Conservation (phyloP, 2,888 invertebrate genomes). For the Mythimna pallens region DNA sequence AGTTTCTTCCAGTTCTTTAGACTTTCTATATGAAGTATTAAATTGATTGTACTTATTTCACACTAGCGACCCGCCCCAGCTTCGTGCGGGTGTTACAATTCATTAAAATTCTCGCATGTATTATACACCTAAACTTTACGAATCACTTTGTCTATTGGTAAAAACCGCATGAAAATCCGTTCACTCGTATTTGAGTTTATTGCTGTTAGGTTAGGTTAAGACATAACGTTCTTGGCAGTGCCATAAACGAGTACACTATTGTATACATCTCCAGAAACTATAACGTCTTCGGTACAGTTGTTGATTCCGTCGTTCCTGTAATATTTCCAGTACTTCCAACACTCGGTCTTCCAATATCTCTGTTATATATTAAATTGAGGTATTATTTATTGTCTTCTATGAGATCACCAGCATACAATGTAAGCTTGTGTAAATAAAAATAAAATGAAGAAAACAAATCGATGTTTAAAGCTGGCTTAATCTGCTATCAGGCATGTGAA, state of each 20-base stretch:
- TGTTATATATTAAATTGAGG: neutral
- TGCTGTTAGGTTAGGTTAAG: no score
- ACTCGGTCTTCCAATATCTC: neutral
- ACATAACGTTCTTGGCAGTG: neutral
- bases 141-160: no score
- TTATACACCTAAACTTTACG: no score
- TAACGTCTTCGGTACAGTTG: no score
- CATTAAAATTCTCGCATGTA: no score
- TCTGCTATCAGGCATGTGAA: neutral
- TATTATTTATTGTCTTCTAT: neutral
- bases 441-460: slow-evolving; percentile 10
- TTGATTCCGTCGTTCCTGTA: neutral
- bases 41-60: neutral
- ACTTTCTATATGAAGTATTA: no score
- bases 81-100: no score
- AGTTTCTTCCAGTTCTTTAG: neutral
- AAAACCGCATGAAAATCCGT: no score
- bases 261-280: neutral
- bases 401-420: neutral
- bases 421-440: slow-evolving; percentile 10
- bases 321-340: neutral
- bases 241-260: neutral
- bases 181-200: no score
- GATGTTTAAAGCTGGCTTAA: slow-evolving; percentile 4
- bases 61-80: no score